Base-by-base conservation (phyloP, 1,140 invertebrate species). In the Akabosia matsudoensis region DNA sequence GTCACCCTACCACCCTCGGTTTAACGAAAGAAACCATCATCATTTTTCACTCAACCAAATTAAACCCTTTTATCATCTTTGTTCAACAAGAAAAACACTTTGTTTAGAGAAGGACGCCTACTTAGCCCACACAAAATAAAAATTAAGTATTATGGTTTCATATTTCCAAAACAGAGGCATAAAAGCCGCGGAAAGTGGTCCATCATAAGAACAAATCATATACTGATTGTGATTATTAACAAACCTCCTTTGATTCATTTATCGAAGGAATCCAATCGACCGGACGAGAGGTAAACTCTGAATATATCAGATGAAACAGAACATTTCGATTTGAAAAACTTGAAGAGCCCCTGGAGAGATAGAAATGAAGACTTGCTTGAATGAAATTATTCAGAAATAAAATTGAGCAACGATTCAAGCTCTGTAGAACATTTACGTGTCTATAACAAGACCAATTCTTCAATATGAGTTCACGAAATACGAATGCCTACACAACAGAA, bases 351-450 rank as follows among this genome's bases (percentile, higher is more conserved):
- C 24, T 30, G 30, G n/a, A 67, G 61, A 67, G 28, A 67, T 30
- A 30, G 24, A 67, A 67, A 67, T 67, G n/a, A 28, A n/a, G n/a
- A 30, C 24, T 31, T 67, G 61, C 28, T 67, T 67, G 61, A 67
- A 67, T 67, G 30, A 67, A 22, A 30, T 67, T 67, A 31, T n/a
- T 4, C 61, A 67, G 22, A 30, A 31, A 31, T 67, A 31, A 67
- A 67, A 28, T 13, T 67, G 61, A 67, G 61, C 28, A 67, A 7
- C 61, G 22, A 67, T 67, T 45, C 61, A 67, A 67, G 61, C 31
- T 67, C n/a, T 67, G 24, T n/a, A n/a, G n/a, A n/a, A n/a, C n/a
- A n/a, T n/a, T n/a, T n/a, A n/a, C 3, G 61, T 30, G 31, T 30
- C 61, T 67, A 30, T 67, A 7, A 2, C 2, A 30, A 67, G 61